Conservation (phyloP, 1,140 invertebrate genomes). For the Brachionus paranguensis region DNA sequence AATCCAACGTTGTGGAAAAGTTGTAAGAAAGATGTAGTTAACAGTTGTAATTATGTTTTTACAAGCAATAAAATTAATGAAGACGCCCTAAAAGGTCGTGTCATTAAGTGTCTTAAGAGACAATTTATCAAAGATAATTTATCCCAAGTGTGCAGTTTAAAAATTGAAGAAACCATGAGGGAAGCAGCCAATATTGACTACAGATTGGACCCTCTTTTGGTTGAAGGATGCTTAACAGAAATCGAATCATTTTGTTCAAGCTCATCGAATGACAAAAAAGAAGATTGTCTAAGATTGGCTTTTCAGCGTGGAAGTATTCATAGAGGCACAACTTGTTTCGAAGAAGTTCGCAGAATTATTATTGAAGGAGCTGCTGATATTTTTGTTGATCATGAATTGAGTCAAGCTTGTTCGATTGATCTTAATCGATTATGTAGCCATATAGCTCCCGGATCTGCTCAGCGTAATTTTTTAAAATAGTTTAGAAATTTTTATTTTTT, state of each 20-base stretch:
- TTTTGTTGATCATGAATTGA: slow-evolving; percentile 60
- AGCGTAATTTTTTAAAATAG: slow-evolving; percentile 10
- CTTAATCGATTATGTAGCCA: slow-evolving; percentile 75
- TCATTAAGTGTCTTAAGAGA: slow-evolving; percentile 54
- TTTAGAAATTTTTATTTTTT: neutral
- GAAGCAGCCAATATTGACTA: slow-evolving; percentile 38
- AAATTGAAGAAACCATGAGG: slow-evolving; percentile 32
- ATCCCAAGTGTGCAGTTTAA: neutral
- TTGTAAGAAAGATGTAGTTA: slow-evolving; percentile 68
- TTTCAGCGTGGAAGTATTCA: slow-evolving; percentile 16
- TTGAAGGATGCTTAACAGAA: neutral
- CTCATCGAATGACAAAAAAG: slow-evolving; percentile 27
- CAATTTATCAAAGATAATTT: slow-evolving; percentile 44
- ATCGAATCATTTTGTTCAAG: neutral
- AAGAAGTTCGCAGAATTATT: slow-evolving; percentile 63
- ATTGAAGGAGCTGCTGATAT: slow-evolving; percentile 60
- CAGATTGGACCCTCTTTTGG: slow-evolving; percentile 26
- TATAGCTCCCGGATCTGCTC: slow-evolving; percentile 68
- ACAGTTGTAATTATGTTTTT: slow-evolving; percentile 62
- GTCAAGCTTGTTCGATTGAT: slow-evolving; percentile 58
- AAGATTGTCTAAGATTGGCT: slow-evolving; percentile 7
- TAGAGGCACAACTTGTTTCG: neutral
- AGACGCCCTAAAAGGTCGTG: slow-evolving; percentile 47
- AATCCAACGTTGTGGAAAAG: slow-evolving; percentile 76
- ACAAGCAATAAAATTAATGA: slow-evolving; percentile 45